Evolutionary conservation across 2,113 vertebrate species (phyloP).

Genomic region (Cavia porcellus): DNA sequence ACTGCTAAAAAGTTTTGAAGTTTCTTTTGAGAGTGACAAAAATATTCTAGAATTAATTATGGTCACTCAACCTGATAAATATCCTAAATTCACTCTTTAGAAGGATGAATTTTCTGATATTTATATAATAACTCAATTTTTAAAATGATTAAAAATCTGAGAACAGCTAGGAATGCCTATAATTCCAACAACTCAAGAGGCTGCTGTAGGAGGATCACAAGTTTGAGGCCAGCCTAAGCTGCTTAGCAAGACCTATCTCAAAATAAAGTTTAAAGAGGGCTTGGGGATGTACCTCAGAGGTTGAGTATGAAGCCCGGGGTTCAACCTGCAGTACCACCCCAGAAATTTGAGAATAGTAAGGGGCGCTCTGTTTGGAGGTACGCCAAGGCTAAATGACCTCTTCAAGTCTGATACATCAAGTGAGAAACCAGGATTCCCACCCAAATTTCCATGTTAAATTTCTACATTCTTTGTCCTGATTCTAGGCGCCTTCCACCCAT

Average conservation of each 20-base stretch:
- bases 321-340: not conserved
- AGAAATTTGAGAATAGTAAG: not conserved
- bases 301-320: not conserved
- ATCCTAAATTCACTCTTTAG: not conserved
- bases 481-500: not conserved
- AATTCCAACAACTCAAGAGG: not conserved
- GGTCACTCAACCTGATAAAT: not conserved
- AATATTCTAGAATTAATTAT: conserved; percentile 28
- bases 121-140: not conserved
- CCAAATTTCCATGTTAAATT: not conserved
- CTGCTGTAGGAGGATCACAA: not conserved
- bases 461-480: not conserved
- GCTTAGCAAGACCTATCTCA: not conserved
- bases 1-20: not conserved
- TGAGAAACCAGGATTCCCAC: not conserved
- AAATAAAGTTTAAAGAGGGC: not conserved
- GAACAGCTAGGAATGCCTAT: not conserved
- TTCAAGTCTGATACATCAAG: not conserved
- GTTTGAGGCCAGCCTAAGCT: not conserved
- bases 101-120: not conserved
- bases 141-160: conserved; percentile 6
- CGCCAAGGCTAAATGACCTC: conserved; percentile 18
- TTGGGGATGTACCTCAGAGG: not conserved
- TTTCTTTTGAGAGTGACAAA: not conserved
- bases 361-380: conserved; percentile 7